phyloP scores from a whole-genome alignment of 2,888 invertebrate species.

The Cremastinae sp. region DNA sequence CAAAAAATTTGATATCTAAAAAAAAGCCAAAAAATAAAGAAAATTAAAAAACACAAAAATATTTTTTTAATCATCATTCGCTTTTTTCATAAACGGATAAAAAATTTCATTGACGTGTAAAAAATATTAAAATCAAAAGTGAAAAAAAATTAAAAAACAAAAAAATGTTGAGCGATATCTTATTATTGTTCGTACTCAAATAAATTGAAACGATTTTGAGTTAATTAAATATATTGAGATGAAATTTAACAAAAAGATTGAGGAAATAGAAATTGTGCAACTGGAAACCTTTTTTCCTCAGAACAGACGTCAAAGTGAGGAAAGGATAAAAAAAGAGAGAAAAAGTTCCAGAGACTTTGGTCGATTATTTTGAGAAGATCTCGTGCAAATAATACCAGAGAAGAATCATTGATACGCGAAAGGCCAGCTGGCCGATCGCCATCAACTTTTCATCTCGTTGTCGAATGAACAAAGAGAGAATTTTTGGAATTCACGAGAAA shows the following conservation, averaged over 20 bases:
- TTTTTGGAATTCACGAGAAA: too few relatives aligned
- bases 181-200: too few relatives aligned
- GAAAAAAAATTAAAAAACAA: constrained; percentile 1
- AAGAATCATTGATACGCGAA: constrained; percentile 40
- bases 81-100: neutral
- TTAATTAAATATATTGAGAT: neutral
- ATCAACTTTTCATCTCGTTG: constrained; percentile 11
- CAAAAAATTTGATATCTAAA: too few relatives aligned
- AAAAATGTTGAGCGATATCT: too few relatives aligned
- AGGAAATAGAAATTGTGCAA: neutral
- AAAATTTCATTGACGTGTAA: neutral
- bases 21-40: too few relatives aligned
- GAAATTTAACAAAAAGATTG: too few relatives aligned
- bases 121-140: too few relatives aligned
- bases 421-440: constrained; percentile 47
- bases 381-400: neutral
- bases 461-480: too few relatives aligned
- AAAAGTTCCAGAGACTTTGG: constrained; percentile 24
- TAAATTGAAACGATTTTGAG: too few relatives aligned
- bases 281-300: neutral
- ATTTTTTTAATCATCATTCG: too few relatives aligned
- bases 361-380: constrained; percentile 18
- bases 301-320: neutral
- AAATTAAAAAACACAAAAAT: too few relatives aligned
- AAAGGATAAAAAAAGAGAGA: neutral